Percentiles rank a stretch among this genome's conserved stretches.
Conservation (phyloP, 2,888 invertebrate genomes). For the Rutpela maculata region DNA sequence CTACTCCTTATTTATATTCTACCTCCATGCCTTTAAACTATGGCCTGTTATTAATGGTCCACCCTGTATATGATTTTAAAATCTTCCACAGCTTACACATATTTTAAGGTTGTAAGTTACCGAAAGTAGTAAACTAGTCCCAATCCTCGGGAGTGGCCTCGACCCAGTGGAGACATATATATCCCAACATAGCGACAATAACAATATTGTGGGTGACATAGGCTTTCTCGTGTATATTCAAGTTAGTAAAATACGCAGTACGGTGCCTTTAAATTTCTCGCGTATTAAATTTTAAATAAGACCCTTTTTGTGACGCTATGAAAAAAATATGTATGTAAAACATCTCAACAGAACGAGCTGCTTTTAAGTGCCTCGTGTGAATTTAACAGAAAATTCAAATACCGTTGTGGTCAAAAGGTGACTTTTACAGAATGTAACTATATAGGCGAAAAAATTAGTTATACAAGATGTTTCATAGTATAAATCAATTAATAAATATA, state of each 20-base stretch:
- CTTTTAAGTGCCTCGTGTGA: too few species aligned
- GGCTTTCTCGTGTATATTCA: not conserved
- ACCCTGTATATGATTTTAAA: not conserved
- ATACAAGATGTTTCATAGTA: too few species aligned
- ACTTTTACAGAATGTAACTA: too few species aligned
- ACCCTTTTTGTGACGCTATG: not conserved
- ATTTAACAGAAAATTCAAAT: too few species aligned
- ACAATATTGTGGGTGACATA: not conserved
- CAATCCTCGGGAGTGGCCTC: not conserved
- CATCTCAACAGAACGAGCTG: not conserved
- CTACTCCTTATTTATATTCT: too few species aligned
- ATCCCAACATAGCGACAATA: conserved; percentile 7
- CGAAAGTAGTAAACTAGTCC: conserved; percentile 2
- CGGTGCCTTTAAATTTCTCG: not conserved
- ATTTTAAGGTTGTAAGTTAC: not conserved
- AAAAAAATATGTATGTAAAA: not conserved
- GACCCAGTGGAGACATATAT: not conserved
- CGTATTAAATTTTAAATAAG: not conserved
- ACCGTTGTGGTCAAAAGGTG: too few species aligned
- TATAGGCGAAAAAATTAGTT: too few species aligned
- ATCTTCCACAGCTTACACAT: not conserved
- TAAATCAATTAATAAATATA: too few species aligned
- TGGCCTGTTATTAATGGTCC: too few species aligned
- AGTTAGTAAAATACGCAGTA: not conserved
- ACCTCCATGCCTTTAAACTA: too few species aligned